A percentile compares a stretch with the other conserved stretches of the same genome.
phyloP scores from a whole-genome alignment of 2,888 invertebrate species.

The Metallyticus violacea region DNA sequence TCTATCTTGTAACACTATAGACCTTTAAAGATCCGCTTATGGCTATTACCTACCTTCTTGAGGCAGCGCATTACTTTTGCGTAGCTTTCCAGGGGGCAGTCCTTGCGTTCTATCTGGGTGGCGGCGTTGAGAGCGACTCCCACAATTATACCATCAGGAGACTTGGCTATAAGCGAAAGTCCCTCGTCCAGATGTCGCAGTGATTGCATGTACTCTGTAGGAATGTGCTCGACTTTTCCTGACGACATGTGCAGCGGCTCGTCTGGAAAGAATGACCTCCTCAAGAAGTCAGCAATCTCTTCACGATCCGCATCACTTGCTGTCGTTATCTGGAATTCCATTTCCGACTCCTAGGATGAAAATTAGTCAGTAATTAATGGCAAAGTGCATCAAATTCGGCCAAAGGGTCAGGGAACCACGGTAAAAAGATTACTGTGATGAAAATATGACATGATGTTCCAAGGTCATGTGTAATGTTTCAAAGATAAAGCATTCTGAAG shows the following conservation, averaged over 20 bases:
- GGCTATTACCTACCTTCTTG: not conserved
- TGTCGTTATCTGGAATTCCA: not conserved
- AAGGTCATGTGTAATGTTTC: no score
- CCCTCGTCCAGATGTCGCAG: conserved; percentile 1
- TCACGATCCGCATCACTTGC: conserved; percentile 5
- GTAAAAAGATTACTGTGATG: no score
- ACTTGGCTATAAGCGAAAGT: not conserved
- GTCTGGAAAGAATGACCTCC: not conserved
- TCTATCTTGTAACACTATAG: no score
- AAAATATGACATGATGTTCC: no score
- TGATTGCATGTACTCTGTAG: not conserved
- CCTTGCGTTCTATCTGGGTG: not conserved
- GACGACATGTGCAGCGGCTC: not conserved
- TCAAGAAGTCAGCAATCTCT: not conserved
- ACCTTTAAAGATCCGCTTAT: no score
- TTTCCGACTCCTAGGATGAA: not conserved
- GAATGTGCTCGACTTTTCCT: not conserved
- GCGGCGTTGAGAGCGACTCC: conserved; percentile 16
- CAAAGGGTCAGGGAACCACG: no score
- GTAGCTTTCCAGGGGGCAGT: not conserved
- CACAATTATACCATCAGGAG: not conserved
- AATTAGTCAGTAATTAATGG: no score
- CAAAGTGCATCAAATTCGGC: no score
- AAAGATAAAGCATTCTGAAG: no score
- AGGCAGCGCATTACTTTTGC: not conserved